Conservation (phyloP, 2,797 vertebrate genomes). For the Eospalax fontanierii region DNA sequence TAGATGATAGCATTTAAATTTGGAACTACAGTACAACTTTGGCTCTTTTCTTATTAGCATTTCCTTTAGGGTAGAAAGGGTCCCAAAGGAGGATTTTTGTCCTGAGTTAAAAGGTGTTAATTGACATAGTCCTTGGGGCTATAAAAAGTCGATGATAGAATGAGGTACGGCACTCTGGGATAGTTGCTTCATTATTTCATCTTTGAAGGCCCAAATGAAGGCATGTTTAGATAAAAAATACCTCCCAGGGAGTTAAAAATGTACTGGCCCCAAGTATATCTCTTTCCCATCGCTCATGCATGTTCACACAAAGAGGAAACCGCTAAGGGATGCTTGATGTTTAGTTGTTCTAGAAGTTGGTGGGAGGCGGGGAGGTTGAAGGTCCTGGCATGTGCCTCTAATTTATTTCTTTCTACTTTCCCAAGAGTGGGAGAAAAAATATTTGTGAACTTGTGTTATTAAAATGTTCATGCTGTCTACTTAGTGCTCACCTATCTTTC, state of each 20-base stretch:
- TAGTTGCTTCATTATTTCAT: conserved; percentile 83
- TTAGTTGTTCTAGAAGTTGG: conserved; percentile 84
- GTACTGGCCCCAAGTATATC: conserved; percentile 79
- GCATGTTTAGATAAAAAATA: conserved; percentile 86
- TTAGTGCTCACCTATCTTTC: conserved; percentile 54
- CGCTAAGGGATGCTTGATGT: conserved; percentile 78
- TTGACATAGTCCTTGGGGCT: conserved; percentile 72
- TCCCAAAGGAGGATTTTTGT: conserved; percentile 72
- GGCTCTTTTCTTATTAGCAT: conserved; percentile 44
- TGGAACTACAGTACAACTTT: neutral
- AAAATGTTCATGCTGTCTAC: conserved; percentile 64
- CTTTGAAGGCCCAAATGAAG: conserved; percentile 83
- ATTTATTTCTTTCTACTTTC: conserved; percentile 85
- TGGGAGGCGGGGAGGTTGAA: conserved; percentile 84
- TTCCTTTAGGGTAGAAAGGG: conserved; percentile 64
- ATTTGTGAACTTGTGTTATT: conserved; percentile 78
- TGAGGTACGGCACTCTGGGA: conserved; percentile 77
- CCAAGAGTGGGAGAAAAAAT: conserved; percentile 83
- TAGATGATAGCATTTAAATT: neutral
- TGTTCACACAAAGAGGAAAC: conserved; percentile 82
- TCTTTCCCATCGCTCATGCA: conserved; percentile 77
- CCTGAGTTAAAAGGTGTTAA: conserved; percentile 81
- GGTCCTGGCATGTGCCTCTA: conserved; percentile 81
- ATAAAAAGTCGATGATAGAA: conserved; percentile 84
- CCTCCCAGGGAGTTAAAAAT: conserved; percentile 85